A percentile compares a stretch with the other conserved stretches of the same genome.
phyloP scores from a whole-genome alignment of 2,113 vertebrate species.

The Gavia stellata region DNA sequence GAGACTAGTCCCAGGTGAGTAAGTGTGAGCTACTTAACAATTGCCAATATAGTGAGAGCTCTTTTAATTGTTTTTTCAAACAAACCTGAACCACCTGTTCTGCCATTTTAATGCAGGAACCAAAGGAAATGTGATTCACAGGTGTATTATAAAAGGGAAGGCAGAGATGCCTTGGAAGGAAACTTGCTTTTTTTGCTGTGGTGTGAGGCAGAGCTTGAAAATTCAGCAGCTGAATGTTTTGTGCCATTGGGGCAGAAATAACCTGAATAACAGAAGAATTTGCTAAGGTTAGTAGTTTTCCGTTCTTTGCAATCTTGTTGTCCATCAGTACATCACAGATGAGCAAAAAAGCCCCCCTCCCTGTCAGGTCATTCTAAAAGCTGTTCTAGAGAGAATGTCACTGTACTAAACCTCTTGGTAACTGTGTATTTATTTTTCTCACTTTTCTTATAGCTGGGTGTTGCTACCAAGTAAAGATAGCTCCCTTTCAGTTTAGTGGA shows the following conservation, averaged over 20 bases:
- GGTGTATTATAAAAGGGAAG: neutral
- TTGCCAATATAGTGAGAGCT: neutral
- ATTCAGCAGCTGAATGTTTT: accelerated
- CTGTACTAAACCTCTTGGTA: neutral
- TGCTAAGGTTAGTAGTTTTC: neutral
- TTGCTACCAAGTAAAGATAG: neutral
- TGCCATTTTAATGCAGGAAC: neutral
- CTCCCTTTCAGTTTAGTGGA: neutral
- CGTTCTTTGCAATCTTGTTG: accelerated
- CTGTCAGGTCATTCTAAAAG: neutral
- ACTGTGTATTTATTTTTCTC: accelerated
- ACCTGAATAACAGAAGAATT: neutral
- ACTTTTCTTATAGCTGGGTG: neutral
- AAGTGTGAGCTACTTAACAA: neutral
- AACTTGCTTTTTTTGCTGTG: accelerated
- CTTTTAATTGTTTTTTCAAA: neutral
- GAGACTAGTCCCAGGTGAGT: neutral
- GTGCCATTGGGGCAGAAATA: neutral
- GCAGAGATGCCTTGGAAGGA: neutral
- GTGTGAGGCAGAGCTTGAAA: accelerated
- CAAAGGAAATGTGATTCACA: neutral
- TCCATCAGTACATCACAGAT: accelerated
- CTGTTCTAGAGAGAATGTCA: accelerated
- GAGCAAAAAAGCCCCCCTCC: accelerated
- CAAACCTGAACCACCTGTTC: neutral